Base-by-base conservation (phyloP, 2,888 invertebrate species). In the Euproctis similis region DNA sequence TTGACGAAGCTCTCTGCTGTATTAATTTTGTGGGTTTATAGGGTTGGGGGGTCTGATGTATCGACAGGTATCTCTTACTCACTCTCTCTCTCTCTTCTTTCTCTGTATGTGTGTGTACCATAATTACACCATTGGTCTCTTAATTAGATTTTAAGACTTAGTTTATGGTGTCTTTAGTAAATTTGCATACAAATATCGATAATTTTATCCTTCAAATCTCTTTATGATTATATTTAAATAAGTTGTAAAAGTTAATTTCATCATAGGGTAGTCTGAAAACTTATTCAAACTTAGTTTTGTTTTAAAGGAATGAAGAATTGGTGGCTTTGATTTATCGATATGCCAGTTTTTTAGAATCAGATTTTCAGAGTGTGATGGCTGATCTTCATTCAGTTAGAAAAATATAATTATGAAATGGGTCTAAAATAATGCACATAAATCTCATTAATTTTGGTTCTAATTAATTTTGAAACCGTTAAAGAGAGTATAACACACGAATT, bases 1-100 rank as follows among this genome's bases (percentile, higher is more conserved):
- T 78, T 81, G 81, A 77, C 77, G 72, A 63, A 67, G 70, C 72
- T 65, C 63, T 61, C 59, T 62, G 71, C 68, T 60, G 66, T 80
- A 78, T 78, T 54, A 78, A 80, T 75, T 71, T 68, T 71, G 69
- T 59, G 74, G 67, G 64, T 63, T 50, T 50, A 51, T 56, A 50
- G 60, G 49, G 59, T 61, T 64, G 62, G 50, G 55, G 50, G 54
- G 54, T 55, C 60, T 63, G 67, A 60, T 66, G 61, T 70, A 74
- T 72, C 62, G 72, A 69, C 69, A 67, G 60, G 61, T 69, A 59
- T 63, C 50, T 45, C 36, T 50, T 45, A 42, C 42, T 62, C 50
- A 42, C 38, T 50, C n/a, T n/a, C n/a, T n/a, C n/a, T n/a, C n/a
- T n/a, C n/a, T n/a, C n/a, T n/a, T n/a, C n/a, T n/a, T n/a, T n/a